Conservation (phyloP, 92 coral and sea anemone genomes). For the Siderastrea siderea region DNA sequence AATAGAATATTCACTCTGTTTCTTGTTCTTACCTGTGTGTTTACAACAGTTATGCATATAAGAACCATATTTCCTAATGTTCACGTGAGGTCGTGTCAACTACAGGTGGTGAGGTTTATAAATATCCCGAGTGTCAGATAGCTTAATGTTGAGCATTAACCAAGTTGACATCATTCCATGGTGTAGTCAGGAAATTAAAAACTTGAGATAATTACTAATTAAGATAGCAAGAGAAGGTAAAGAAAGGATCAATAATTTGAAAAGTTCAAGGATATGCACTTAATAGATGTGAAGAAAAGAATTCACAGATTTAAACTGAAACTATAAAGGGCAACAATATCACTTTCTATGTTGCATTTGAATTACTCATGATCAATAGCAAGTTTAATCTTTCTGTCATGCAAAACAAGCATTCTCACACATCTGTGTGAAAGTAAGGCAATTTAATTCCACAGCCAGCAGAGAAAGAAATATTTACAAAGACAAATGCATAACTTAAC, state of each 20-base stretch:
- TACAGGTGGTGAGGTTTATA: constrained; percentile 12
- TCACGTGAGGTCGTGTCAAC: constrained; percentile 15
- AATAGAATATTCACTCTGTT: constrained; percentile 8
- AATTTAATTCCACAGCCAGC: not conserved
- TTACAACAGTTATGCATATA: constrained; percentile 67
- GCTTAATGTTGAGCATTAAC: constrained; percentile 21
- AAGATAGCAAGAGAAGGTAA: not conserved
- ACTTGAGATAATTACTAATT: constrained; percentile 24
- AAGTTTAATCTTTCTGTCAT: not conserved
- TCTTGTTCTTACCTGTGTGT: constrained; percentile 52
- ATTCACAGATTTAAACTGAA: not conserved
- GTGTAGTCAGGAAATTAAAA: constrained; percentile 35
- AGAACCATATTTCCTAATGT: constrained; percentile 52
- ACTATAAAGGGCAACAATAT: constrained; percentile 1
- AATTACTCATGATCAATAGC: not conserved
- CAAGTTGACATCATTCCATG: not conserved
- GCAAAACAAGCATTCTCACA: constrained; percentile 18
- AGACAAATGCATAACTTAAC: constrained; percentile 3
- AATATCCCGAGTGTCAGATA: constrained; percentile 12
- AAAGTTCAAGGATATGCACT: not conserved
- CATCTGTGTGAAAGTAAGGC: constrained; percentile 23
- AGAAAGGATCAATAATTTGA: not conserved
- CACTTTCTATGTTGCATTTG: constrained; percentile 13
- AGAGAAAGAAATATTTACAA: not conserved
- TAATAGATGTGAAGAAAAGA: not conserved